Conservation (phyloP, 1,140 invertebrate genomes). For the Macrocentrus cingulum region DNA sequence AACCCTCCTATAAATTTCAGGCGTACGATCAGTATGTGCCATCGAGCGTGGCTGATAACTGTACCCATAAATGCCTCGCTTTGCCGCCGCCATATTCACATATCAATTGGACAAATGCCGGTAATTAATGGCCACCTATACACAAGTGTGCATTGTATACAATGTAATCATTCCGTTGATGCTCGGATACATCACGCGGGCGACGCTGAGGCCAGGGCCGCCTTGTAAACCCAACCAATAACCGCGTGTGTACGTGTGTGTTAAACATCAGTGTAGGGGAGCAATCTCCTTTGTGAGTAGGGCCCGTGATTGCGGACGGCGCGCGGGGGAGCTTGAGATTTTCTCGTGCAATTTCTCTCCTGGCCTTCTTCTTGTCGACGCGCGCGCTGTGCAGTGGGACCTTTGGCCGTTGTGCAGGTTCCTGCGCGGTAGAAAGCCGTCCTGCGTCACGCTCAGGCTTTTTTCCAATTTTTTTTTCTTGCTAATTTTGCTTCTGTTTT, state of each 20-base stretch:
- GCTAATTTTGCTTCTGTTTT: not conserved
- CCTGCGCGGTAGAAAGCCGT: constrained; percentile 7
- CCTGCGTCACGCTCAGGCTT: constrained; percentile 17
- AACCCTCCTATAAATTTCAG: constrained; percentile 26
- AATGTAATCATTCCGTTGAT: too few species aligned
- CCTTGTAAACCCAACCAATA: too few species aligned
- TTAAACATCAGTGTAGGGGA: constrained; percentile 5
- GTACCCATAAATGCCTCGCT: constrained; percentile 10
- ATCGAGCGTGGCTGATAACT: constrained; percentile 25
- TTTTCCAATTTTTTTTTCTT: constrained; percentile 6
- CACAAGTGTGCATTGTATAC: too few species aligned
- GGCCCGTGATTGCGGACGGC: not conserved
- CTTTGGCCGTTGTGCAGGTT: not conserved
- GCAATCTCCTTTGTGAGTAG: constrained; percentile 22
- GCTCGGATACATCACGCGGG: too few species aligned
- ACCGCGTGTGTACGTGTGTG: too few species aligned
- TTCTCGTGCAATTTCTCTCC: constrained; percentile 27
- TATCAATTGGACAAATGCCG: too few species aligned
- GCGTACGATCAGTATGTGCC: constrained; percentile 14
- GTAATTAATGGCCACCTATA: too few species aligned
- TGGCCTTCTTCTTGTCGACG: constrained; percentile 29
- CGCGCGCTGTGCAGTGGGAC: constrained; percentile 2
- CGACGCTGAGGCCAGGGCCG: too few species aligned
- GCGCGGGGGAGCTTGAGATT: constrained; percentile 20
- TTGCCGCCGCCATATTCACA: not conserved